These are phyloP conservation scores for Vandiemenella viatica DNA, from an alignment of 2,888 invertebrate species.

Conservation along the genomic window DNA sequence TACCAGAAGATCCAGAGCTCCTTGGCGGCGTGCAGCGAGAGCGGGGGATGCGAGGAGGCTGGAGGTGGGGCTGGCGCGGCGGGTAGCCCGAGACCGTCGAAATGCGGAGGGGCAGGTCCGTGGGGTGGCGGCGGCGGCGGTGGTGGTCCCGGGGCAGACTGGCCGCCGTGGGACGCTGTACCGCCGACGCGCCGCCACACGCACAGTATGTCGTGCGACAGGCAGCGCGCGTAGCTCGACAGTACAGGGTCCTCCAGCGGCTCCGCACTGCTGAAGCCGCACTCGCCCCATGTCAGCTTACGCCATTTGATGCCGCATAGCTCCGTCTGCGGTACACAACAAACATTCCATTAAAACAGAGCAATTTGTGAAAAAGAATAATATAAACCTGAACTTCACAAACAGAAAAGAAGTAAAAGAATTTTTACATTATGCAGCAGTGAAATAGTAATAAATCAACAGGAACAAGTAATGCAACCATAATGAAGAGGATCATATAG, in stretches of 20 bases:
- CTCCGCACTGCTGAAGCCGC: constrained; percentile 30
- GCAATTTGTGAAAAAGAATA: too few species aligned
- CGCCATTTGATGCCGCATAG: constrained; percentile 99
- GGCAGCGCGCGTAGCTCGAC: constrained; percentile 78
- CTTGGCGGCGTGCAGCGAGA: constrained; percentile 76
- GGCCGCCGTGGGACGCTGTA: constrained; percentile 28
- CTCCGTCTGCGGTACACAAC: constrained; percentile 69
- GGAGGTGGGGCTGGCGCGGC: constrained; percentile 36
- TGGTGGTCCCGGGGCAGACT: constrained; percentile 10
- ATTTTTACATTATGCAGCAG: too few species aligned
- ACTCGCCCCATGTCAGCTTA: constrained; percentile 76
- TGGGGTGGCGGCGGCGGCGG: constrained; percentile 2
- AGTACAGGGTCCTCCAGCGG: constrained; percentile 82
- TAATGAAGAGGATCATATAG: too few species aligned
- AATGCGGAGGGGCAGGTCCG: constrained; percentile 6
- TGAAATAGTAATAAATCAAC: too few species aligned
- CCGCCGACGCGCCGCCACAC: constrained; percentile 87
- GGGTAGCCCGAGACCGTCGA: constrained; percentile 20
- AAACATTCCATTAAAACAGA: too few species aligned
- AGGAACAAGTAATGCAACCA: too few species aligned
- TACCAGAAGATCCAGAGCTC: constrained; percentile 99
- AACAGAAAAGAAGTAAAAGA: too few species aligned
- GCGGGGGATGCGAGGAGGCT: constrained; percentile 45
- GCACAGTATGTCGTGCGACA: constrained; percentile 89
- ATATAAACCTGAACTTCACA: too few species aligned